Evolutionary conservation across 2,888 invertebrate species (phyloP), one percentile per base, ranked within the genome.

Genomic region (Hydriomena furcata): DNA sequence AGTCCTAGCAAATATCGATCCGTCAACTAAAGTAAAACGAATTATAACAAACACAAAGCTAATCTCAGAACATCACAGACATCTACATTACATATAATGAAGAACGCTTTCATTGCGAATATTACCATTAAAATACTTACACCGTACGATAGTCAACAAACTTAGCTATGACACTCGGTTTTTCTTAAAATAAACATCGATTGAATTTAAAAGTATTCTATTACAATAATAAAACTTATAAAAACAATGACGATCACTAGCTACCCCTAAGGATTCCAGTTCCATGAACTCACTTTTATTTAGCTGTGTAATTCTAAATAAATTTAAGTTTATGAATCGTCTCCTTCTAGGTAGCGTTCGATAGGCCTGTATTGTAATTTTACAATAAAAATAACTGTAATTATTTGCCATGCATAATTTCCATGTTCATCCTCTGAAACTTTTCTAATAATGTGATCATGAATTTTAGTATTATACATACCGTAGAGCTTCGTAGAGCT

Each of bases 31-130:
- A 45, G 5, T 25, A 48, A 57, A 48, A 47, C 20, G 36, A 47
- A 35, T 31, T 62, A 28, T 62, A 71, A 77, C 63, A 63, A 82
- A 79, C 66, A 73, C 65, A 78, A 59, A 79, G 60, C 67, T 75
- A 80, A 71, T 75, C 63, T 77, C 71, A 72, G 70, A 82, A 80
- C 80, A 87, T 88, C 87, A 88, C 88, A 88, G 87, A 85, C 79
- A 79, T 69, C 84, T 86, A 87, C 77, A 77, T 72, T 66, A 74
- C 65, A 71, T 81, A 80, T 73, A 66, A 56, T 71, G 75, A 76
- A 82, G 71, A 74, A 75, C 66, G 63, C 68, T n/a, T 66, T 62
- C 68, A 68, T 71, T 76, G 83, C 85, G 82, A 83, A 84, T 70
- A 74, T 69, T 56, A 58, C 35, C 40, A 35, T 47, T 54, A 58